These are phyloP conservation scores for Zosterops hypoxanthus DNA, from an alignment of 2,113 vertebrate genomes.

Conservation along the genomic window DNA sequence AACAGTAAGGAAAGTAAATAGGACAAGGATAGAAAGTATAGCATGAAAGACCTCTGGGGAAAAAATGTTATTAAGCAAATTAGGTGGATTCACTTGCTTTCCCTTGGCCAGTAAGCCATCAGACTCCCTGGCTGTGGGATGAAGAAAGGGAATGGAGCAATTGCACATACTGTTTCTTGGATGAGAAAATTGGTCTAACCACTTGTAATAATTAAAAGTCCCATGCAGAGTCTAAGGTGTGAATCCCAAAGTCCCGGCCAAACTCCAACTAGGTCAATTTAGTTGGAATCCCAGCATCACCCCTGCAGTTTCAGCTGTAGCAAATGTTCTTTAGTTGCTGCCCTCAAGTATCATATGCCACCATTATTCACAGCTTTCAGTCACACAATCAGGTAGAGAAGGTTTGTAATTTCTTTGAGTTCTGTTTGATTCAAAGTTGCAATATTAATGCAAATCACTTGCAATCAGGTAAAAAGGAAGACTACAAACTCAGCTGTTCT, in stretches of 20 bases:
- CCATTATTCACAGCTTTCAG: background rate
- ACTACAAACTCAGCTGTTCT: background rate
- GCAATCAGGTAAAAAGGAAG: background rate
- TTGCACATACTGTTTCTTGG: background rate
- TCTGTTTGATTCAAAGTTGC: slow-evolving; percentile 6
- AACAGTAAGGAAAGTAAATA: background rate
- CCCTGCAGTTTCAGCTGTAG: background rate
- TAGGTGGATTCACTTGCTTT: background rate
- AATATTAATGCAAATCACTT: background rate
- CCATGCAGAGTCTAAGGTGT: background rate
- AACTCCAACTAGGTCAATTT: slow-evolving; percentile 12
- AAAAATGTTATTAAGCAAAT: background rate
- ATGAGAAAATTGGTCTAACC: background rate
- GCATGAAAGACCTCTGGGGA: background rate
- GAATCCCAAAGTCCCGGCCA: background rate
- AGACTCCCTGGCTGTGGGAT: background rate
- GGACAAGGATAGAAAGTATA: background rate
- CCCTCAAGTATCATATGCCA: background rate
- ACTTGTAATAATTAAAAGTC: background rate
- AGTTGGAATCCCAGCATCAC: background rate
- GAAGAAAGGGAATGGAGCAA: background rate
- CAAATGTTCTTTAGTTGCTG: background rate
- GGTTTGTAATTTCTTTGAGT: background rate
- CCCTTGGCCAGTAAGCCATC: background rate
- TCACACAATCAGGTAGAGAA: background rate